Base-by-base conservation (phyloP, 2,888 invertebrate genomes). In the Cheilosia grossa region DNA sequence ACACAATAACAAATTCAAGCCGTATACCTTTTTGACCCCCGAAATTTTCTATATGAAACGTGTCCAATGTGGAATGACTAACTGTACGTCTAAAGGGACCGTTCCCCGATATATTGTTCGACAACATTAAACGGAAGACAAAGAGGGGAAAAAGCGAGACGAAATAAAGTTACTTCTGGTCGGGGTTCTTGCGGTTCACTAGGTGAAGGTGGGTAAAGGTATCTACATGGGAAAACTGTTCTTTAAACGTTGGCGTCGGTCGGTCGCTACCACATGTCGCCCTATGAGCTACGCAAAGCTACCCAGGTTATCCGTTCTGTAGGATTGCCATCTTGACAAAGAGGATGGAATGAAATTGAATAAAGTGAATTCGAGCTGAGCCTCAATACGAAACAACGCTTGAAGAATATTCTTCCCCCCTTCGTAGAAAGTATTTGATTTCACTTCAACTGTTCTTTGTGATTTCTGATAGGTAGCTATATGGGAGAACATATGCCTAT, bases 361-460 rank as follows among this genome's bases (percentile, higher is more conserved):
- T 75, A 75, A 75, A 75, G 17, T 44, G 66, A 42, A 40, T 59
- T 61, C 17, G 42, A 42, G 17, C 33, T 27, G 27, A n/a, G 59
- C 44, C 24, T 37, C 24, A 5, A 10, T 10, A 15, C 3, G 9
- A 33, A 5, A 9, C 15, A 19, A 2, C 9, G 24, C 15, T n/a
- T 40, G 21, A 27, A 9, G 15, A 30, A 51, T 24, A 56, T 21
- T 30, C 13, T 19, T 40, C 51, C 17, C 15, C 51, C 40, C 40
- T 59, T 70, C 40, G 24, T 59, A 40, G 21, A 24, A 37, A 40
- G 51, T 56, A 66, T 75, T 75, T 66, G 75, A 75, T 75, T 75
- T 58, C 58, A 27, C 17, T 51, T 49, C 21, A n/a, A 21, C 24
- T 40, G 44, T 70, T 15, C 24, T 21, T 19, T 37, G 33, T 13